Evolutionary conservation across 2,888 invertebrate species (phyloP).

Genomic region (Danaus chrysippus): DNA sequence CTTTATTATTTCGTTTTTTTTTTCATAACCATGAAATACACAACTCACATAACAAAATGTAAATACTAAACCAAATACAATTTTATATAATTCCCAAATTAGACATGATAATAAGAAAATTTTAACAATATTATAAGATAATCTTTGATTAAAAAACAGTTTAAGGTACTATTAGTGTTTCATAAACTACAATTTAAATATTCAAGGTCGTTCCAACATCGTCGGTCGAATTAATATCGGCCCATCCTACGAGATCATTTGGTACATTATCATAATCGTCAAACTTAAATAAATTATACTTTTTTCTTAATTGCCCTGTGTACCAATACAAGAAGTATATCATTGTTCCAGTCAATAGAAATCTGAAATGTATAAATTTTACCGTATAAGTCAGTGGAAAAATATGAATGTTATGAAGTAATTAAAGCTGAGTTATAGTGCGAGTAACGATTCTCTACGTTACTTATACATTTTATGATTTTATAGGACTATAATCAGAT

Average conservation of each 20-base stretch:
- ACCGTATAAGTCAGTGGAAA: neutral
- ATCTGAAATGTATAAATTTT: constrained; percentile 38
- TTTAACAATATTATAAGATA: too few relatives aligned
- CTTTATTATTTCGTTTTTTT: too few relatives aligned
- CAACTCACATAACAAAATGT: too few relatives aligned
- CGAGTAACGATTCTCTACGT: neutral
- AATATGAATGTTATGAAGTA: neutral
- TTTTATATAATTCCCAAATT: too few relatives aligned
- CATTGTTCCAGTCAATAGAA: constrained; percentile 41
- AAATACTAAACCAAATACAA: too few relatives aligned
- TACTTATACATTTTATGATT: neutral
- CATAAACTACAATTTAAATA: neutral
- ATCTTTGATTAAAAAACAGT: neutral
- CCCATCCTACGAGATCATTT: neutral
- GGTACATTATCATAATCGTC: constrained; percentile 14
- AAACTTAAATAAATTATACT: constrained; percentile 13
- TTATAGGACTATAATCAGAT: neutral
- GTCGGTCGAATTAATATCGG: constrained; percentile 2
- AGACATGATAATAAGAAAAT: too few relatives aligned
- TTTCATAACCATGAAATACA: too few relatives aligned
- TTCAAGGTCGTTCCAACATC: neutral
- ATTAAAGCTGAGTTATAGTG: neutral
- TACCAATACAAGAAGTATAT: constrained; percentile 42
- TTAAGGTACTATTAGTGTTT: neutral
- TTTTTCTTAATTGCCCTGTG: constrained; percentile 27